Percentiles rank a stretch among this genome's conserved stretches.
phyloP scores from a whole-genome alignment of 2,797 vertebrate species.

The Hydrolagus colliei region DNA sequence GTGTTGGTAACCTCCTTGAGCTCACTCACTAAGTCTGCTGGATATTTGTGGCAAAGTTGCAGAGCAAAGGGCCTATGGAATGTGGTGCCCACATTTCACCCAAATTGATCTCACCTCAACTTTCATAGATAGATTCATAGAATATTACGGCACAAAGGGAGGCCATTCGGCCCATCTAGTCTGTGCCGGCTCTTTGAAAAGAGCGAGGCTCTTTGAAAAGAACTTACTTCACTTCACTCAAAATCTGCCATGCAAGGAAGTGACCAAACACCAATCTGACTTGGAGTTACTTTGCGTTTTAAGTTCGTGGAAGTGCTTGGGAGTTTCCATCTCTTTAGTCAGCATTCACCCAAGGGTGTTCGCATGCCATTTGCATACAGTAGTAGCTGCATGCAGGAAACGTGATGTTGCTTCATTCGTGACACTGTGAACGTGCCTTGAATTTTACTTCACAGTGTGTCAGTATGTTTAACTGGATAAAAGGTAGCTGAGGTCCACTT shows the following conservation, averaged over 20 bases:
- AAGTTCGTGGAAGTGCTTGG: neutral
- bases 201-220: no score
- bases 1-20: neutral
- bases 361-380: constrained; percentile 12
- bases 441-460: neutral
- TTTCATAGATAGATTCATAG: no score
- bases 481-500: neutral
- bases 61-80: neutral
- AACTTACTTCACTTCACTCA: neutral
- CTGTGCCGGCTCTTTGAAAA: no score
- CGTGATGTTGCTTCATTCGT: neutral
- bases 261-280: neutral
- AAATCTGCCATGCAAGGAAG: neutral
- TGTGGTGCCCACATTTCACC: neutral
- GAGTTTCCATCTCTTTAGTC: neutral
- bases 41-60: neutral
- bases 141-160: no score
- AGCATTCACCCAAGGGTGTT: neutral
- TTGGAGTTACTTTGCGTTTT: neutral
- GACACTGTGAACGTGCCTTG: neutral
- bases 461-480: neutral
- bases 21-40: neutral
- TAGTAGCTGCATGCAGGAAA: constrained; percentile 19
- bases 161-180: no score
- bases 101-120: neutral